phyloP scores from a whole-genome alignment of 2,113 vertebrate genomes.

The Crotalus helleri region DNA sequence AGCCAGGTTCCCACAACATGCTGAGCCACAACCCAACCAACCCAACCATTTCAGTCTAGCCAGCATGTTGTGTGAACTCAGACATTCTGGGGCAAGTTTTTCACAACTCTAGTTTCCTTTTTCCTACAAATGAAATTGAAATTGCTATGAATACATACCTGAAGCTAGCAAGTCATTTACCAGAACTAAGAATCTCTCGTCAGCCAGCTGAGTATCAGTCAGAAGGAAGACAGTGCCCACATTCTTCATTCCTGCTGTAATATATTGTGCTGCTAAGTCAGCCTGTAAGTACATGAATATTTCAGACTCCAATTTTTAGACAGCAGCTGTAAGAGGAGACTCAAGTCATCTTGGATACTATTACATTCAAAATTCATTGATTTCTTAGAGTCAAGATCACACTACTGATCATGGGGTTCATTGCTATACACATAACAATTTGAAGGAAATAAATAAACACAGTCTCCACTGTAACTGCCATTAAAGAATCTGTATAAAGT shows the following conservation, averaged over 20 bases:
- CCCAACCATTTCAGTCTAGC: background rate
- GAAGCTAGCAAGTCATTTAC: constrained; percentile 93
- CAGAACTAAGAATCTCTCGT: constrained; percentile 92
- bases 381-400: background rate
- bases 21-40: background rate
- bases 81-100: background rate
- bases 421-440: background rate
- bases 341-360: background rate
- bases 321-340: background rate
- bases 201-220: constrained; percentile 86
- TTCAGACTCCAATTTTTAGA: background rate
- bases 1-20: background rate
- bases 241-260: constrained; percentile 88
- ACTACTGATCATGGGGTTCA: background rate
- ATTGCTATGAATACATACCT: constrained; percentile 65
- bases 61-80: background rate
- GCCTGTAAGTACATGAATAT: constrained; percentile 54
- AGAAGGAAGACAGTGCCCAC: constrained; percentile 86
- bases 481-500: background rate
- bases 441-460: background rate
- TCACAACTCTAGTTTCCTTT: background rate
- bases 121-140: background rate
- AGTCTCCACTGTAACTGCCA: background rate
- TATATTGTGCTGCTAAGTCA: constrained; percentile 83
- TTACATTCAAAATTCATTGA: background rate